A percentile compares a stretch with the other conserved stretches of the same genome.
Evolutionary conservation across 1,140 invertebrate species (phyloP).

Genomic region (Drosophila bocki): DNA sequence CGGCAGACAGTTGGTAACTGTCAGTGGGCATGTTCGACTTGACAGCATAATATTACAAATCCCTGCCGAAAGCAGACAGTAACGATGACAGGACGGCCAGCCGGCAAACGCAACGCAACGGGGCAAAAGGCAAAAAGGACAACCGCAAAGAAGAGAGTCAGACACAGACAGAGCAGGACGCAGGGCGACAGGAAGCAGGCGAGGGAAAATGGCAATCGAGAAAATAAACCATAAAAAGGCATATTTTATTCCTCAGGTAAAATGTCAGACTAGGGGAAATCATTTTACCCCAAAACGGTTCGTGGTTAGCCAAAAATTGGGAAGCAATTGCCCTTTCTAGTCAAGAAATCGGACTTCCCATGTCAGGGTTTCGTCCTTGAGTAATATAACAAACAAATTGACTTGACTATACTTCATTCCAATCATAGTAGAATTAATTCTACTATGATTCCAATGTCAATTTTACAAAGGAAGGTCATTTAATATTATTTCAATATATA

Average conservation of each 20-base stretch:
- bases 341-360: neutral
- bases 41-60: slow-evolving; percentile 84
- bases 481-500: neutral
- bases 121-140: slow-evolving; percentile 47
- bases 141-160: slow-evolving; percentile 31
- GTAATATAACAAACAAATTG: slow-evolving; percentile 21
- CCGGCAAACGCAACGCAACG: slow-evolving; percentile 25
- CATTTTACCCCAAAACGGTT: slow-evolving; percentile 30
- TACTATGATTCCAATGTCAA: neutral
- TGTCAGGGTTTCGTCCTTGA: slow-evolving; percentile 10
- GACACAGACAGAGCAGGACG: slow-evolving; percentile 1
- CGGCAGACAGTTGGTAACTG: slow-evolving; percentile 75
- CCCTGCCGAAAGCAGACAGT: slow-evolving; percentile 80
- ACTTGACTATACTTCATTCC: slow-evolving; percentile 13
- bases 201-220: neutral
- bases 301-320: slow-evolving; percentile 29
- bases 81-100: slow-evolving; percentile 68
- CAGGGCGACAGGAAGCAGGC: slow-evolving; percentile 6
- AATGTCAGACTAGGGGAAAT: slow-evolving; percentile 37
- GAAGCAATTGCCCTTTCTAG: slow-evolving; percentile 18
- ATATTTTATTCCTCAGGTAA: slow-evolving; percentile 52
- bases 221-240: slow-evolving; percentile 47
- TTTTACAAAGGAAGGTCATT: neutral
- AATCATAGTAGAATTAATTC: no score
- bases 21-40: slow-evolving; percentile 82